Evolutionary conservation across 2,888 invertebrate genomes (phyloP).

Genomic region (Phengaris arion): DNA sequence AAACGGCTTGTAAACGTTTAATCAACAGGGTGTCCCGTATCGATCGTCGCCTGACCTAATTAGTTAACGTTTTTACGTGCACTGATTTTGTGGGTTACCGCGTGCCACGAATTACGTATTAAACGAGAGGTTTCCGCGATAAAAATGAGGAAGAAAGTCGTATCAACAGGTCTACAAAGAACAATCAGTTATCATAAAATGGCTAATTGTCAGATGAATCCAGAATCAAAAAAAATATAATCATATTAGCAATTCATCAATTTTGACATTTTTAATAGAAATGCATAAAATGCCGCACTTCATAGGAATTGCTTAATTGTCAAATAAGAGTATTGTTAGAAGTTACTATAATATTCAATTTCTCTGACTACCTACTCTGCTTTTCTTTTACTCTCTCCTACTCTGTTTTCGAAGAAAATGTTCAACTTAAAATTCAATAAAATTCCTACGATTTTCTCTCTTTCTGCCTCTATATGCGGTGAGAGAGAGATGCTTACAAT

Average conservation of each 20-base stretch:
- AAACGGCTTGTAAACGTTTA: constrained; percentile 3
- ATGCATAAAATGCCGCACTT: too few species aligned
- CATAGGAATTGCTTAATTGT: too few species aligned
- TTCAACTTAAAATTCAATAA: not conserved
- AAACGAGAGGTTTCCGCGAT: not conserved
- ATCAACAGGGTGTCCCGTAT: constrained; percentile 20
- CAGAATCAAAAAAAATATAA: too few species aligned
- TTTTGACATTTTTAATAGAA: too few species aligned
- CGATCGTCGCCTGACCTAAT: constrained; percentile 26
- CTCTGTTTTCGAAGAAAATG: not conserved
- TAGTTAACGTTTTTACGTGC: constrained; percentile 20
- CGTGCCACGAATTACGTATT: not conserved
- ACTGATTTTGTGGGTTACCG: constrained; percentile 22
- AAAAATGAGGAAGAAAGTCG: not conserved
- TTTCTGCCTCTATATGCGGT: not conserved
- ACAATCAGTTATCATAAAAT: too few species aligned
- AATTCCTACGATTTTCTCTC: not conserved
- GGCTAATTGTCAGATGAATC: too few species aligned
- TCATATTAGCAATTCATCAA: too few species aligned
- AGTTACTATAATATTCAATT: too few species aligned
- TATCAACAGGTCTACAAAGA: not conserved
- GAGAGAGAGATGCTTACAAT: not conserved
- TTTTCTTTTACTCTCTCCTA: too few species aligned
- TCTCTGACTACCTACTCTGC: too few species aligned
- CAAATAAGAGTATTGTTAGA: too few species aligned